phyloP scores from a whole-genome alignment of 2,113 vertebrate species.

The Lophochroa leadbeateri region DNA sequence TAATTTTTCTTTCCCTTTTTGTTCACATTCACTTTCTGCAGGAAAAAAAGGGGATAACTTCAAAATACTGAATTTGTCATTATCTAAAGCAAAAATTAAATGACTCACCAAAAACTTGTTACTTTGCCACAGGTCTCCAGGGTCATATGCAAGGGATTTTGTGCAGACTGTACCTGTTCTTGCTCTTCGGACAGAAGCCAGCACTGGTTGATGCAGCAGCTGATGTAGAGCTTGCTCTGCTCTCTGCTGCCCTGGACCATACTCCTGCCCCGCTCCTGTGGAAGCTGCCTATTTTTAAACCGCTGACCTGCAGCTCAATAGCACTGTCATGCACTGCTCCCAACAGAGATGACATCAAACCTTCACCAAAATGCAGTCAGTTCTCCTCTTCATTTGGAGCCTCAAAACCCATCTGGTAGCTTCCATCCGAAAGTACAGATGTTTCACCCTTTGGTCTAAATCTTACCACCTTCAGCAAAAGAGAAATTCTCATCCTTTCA shows the following conservation, averaged over 20 bases:
- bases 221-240: not conserved
- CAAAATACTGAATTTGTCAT: not conserved
- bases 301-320: not conserved
- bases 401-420: not conserved
- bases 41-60: accelerated
- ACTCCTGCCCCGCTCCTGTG: not conserved
- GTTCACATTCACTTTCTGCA: not conserved
- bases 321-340: not conserved
- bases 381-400: not conserved
- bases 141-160: not conserved
- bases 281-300: not conserved
- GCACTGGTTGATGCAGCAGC: not conserved
- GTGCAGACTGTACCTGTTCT: not conserved
- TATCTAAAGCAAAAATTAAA: not conserved
- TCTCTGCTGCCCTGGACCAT: not conserved
- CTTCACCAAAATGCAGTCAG: not conserved
- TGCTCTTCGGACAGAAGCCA: not conserved
- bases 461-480: not conserved
- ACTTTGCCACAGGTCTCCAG: not conserved
- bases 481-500: not conserved
- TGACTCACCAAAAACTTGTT: not conserved
- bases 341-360: not conserved
- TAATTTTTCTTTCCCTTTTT: constrained; percentile 19
- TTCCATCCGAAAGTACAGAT: not conserved
- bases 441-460: not conserved